Evolutionary conservation across 2,113 vertebrate genomes (phyloP), one percentile per base, ranked within the genome.

Genomic region (Silurus glanis): DNA sequence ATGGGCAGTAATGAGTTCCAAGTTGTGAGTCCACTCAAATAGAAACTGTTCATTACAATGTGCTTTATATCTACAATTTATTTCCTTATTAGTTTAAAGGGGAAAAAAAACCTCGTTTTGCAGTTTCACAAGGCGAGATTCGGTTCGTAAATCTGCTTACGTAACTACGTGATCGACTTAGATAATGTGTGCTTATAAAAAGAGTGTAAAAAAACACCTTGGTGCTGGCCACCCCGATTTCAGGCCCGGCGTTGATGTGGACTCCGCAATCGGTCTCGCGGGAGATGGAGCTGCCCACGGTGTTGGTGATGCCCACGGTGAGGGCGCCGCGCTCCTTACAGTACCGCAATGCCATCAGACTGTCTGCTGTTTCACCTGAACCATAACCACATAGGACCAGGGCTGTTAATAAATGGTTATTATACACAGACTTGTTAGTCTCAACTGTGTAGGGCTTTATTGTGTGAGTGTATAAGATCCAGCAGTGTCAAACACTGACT

Each of bases 221-320:
- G 85, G 98, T 99, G 89, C 98, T 99, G 90, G 98, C 98, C 66
- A 99, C 98, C 2, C 98, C 98, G 0, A 99, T 94, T 94, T 99
- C 98, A 0, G 98, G 98, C 0, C 98, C 98, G 0, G 98, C 98
- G 0, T 99, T 99, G 94, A 99, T 99, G 83, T 99, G 98, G 82
- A 99, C 97, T 0, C 98, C 97, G 6, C 98, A 99, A 86, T 99
- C 98, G 0, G 98, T 99, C 93, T 99, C 98, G 0, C 98, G 95
- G 0, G 98, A 99, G 88, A 99, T 98, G 64, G 98, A 98, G 92
- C 97, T 99, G 91, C 98, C 97, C 1, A 99, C 98, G 0, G 98
- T 99, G 92, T 99, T 99, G n/a, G 98, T 99, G 90, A 99, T 93
- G 17, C 98, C 98, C 28, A 99, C 97, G 0, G 97, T 99, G 75